phyloP scores from a whole-genome alignment of 2,797 vertebrate species.

The Lepilemur ruficaudatus region DNA sequence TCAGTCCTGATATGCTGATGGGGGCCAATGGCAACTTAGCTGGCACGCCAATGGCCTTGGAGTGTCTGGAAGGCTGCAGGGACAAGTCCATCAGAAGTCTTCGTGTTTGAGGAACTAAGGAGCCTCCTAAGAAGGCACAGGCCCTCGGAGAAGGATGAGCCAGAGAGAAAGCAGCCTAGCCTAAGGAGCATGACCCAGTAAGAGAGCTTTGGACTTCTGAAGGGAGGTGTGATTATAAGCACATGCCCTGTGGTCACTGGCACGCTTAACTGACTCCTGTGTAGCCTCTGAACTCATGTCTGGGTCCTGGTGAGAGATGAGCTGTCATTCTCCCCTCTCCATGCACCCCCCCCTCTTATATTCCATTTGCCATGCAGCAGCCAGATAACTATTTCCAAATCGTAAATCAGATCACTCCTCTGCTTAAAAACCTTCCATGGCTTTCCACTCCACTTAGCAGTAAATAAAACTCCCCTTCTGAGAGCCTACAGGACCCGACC shows the following conservation, averaged over 20 bases:
- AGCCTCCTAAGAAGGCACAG: not conserved
- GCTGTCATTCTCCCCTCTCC: not conserved
- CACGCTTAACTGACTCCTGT: not conserved
- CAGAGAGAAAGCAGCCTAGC: not conserved
- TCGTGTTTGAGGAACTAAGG: conserved; percentile 18
- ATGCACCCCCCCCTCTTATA: not conserved
- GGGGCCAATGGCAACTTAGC: not conserved
- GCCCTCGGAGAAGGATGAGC: not conserved
- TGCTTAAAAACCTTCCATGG: conserved; percentile 34
- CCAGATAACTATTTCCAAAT: conserved; percentile 33
- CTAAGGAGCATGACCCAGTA: not conserved
- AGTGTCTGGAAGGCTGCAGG: not conserved
- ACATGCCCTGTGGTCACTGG: not conserved
- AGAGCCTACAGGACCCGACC: not conserved
- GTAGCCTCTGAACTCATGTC: not conserved
- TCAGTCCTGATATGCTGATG: not conserved
- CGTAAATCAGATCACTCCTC: not conserved
- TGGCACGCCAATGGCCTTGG: not conserved
- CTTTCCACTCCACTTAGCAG: conserved; percentile 17
- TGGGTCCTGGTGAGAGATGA: conserved; percentile 12
- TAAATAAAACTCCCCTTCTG: conserved; percentile 7
- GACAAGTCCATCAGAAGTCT: not conserved
- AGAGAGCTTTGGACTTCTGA: not conserved
- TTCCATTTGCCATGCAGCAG: not conserved
- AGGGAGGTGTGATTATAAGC: not conserved